Base-by-base conservation (phyloP, 64 coral and sea anemone genomes). In the Astreopora myriophthalma region DNA sequence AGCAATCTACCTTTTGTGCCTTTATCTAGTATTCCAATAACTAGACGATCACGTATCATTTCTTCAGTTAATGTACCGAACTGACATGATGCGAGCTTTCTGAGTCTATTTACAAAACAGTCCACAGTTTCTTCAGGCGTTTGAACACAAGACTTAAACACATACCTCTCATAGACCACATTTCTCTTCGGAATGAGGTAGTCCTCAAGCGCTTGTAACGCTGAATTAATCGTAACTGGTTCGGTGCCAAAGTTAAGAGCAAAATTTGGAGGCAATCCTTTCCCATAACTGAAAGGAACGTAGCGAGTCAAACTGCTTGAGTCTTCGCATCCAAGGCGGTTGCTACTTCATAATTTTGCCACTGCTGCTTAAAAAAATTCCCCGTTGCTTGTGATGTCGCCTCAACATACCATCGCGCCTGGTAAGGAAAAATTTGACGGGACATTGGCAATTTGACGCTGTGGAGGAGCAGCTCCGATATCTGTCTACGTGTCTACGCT, bases 121-220 rank as follows among this genome's bases (percentile, higher is more conserved):
- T 87, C 74, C 48, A 75, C 75, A 13, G 32, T 62, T 89, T 94
- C 39, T 33, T 73, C 68, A 74, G 71, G 75, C 72, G 71, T 68
- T 89, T 94, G 86, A 67, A 48, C 40, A 51, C 92, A 81, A 19
- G 92, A 75, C 17, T 89, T 85, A 51, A 94, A 89, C 12, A 89
- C 70, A 17, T 67, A 84, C 61, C 71, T 89, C 84, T 89, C 74
- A 63, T 71, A 87, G 5, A 89, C 51, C 29, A 94, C 77, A 64
- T 94, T 94, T 74, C 71, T 89, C 49, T 82, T 94, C 16, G 65
- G n/a, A 35, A 85, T 84, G n/a, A 89, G 90, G n/a, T 90, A 90
- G 63, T 26, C 38, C 48, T 90, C 27, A 12, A 94, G 37, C 25
- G 51, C 69, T 85, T 89, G 32, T 8, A 89, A 63, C 16, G 51